Evolutionary conservation across 30 jellyfish, hydroid and myxozoan species (phyloP).

Genomic region (Hydractinia echinata): DNA sequence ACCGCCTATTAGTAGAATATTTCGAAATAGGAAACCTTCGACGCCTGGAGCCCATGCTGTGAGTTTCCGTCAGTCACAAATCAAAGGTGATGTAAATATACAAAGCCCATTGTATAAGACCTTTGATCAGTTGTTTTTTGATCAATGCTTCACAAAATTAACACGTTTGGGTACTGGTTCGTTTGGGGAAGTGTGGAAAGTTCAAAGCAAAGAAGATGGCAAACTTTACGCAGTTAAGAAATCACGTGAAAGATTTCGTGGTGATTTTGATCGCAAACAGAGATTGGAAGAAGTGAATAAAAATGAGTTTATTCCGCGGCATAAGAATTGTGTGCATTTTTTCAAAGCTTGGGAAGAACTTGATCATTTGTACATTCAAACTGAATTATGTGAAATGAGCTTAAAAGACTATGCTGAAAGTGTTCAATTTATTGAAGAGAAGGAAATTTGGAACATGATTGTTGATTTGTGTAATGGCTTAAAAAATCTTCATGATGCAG

Average conservation of each 20-base stretch:
- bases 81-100: constrained; percentile 29
- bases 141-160: constrained; percentile 74
- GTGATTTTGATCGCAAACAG: constrained; percentile 78
- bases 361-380: constrained; percentile 69
- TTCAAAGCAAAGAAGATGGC: constrained; percentile 94
- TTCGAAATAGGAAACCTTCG: constrained; percentile 52
- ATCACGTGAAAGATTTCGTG: constrained; percentile 79
- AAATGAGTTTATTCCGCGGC: constrained; percentile 65
- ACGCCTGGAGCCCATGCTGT: constrained; percentile 72
- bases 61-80: constrained; percentile 69
- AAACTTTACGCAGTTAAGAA: constrained; percentile 81
- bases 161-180: constrained; percentile 77
- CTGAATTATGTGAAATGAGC: constrained; percentile 96
- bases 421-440: constrained; percentile 56
- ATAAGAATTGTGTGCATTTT: constrained; percentile 72
- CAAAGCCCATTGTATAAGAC: constrained; percentile 30
- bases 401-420: constrained; percentile 80
- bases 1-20: constrained; percentile 92
- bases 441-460: constrained; percentile 79
- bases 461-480: constrained; percentile 68
- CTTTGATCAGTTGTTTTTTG: constrained; percentile 20
- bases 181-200: constrained; percentile 91
- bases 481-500: constrained; percentile 72
- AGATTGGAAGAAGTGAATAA: constrained; percentile 85
- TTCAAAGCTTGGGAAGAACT: constrained; percentile 97